Evolutionary conservation across 2,113 vertebrate species (phyloP), one percentile per base, ranked within the genome.

Genomic region (Larimichthys polyactis): DNA sequence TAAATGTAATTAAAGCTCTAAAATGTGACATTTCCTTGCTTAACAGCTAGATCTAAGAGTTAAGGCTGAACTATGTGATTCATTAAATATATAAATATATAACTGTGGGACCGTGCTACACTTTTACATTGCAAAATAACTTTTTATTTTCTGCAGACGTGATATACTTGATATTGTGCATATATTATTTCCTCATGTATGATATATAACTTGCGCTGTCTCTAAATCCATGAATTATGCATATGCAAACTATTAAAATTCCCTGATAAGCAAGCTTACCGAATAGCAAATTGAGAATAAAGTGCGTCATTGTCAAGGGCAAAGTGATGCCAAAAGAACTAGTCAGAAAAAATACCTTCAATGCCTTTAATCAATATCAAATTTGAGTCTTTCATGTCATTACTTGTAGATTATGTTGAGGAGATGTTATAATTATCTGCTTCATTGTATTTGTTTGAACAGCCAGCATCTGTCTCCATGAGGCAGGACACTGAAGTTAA

Each of bases 171-270:
- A 44, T 32, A 71, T 51, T 27, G 22, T 4, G 1, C 27, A 32
- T 65, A 40, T 43, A 29, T 43, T n/a, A 58, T 29, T 52, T 52
- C 14, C n/a, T 63, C 2, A 12, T 44, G 22, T 29, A n/a, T 70
- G 32, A 65, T 62, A 19, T 24, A 44, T 22, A 4, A 55, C 52
- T n/a, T 58, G 58, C 2, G 3, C 51, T 71, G 24, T 24, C 66
- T 71, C 67, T 67, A 29, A 36, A 52, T 52, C 22, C 19, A 29
- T 44, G 29, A 58, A 65, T 71, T 58, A 66, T 71, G 29, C 44
- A 82, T 57, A 71, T 71, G 59, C 54, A 67, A 49, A 62, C 17
- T 57, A 44, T 68, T 55, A 24, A 57, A 63, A 73, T 15, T 70
- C 20, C 12, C 64, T 15, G 40, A 40, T 24, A 68, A 79, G 40